These are phyloP conservation scores for Plagodis dolabraria DNA, from an alignment of 2,888 invertebrate species.

Conservation along the genomic window DNA sequence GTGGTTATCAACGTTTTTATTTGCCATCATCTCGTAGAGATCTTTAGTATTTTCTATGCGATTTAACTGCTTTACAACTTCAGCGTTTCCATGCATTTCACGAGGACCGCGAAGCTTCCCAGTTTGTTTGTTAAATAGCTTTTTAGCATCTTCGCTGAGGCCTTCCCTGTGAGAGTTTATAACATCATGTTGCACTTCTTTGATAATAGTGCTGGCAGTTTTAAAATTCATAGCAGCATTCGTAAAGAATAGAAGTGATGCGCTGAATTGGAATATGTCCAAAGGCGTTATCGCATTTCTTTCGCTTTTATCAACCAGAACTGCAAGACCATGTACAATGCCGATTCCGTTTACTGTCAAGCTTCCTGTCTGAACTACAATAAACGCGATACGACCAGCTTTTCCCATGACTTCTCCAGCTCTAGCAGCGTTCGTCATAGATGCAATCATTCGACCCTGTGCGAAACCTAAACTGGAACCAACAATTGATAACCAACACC, in stretches of 20 bases:
- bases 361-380: background rate
- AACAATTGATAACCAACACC: background rate
- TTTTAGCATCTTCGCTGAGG: background rate
- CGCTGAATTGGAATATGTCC: background rate
- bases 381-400: background rate
- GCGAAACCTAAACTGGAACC: background rate
- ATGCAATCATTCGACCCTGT: background rate
- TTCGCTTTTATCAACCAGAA: background rate
- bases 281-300: background rate
- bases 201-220: background rate
- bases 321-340: background rate
- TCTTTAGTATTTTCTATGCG: background rate
- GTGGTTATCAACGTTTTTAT: background rate
- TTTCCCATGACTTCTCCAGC: background rate
- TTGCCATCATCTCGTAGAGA: background rate
- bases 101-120: background rate
- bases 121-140: background rate
- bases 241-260: background rate
- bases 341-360: background rate
- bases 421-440: slow-evolving; percentile 1
- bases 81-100: background rate
- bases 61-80: background rate
- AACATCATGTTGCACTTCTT: background rate
- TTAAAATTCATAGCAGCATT: background rate
- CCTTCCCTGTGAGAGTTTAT: background rate